Evolutionary conservation across 2,888 invertebrate genomes (phyloP).

Genomic region (Netelia fuscicornis): DNA sequence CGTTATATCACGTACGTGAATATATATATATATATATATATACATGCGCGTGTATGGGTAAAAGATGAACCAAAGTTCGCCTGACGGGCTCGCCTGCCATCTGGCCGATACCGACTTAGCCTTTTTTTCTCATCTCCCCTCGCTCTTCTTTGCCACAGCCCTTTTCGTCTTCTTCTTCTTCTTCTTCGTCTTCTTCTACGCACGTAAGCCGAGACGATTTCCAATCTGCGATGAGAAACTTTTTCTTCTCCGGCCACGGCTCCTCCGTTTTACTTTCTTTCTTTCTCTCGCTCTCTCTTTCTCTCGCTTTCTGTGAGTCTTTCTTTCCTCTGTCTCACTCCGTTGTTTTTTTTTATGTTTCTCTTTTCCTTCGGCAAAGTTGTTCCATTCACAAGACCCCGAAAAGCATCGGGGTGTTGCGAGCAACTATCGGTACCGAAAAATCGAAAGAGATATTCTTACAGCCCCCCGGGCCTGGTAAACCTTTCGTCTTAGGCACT

Average conservation of each 20-base stretch:
- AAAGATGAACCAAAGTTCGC: slow-evolving; percentile 56
- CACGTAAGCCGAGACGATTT: slow-evolving; percentile 57
- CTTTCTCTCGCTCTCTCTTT: slow-evolving; percentile 16
- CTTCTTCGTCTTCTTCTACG: slow-evolving; percentile 30
- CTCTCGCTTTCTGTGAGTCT: slow-evolving; percentile 2
- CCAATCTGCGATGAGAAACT: slow-evolving; percentile 62
- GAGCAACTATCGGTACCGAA: slow-evolving; percentile 42
- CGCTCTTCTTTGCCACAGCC: slow-evolving; percentile 37
- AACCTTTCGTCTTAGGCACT: slow-evolving; percentile 4
- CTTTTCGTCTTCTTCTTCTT: slow-evolving; percentile 45
- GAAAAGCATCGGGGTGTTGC: slow-evolving; percentile 39
- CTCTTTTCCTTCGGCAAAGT: slow-evolving; percentile 22
- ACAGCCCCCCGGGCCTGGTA: neutral
- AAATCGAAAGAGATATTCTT: slow-evolving; percentile 45
- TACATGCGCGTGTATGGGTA: slow-evolving; percentile 26
- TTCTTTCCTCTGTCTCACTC: slow-evolving; percentile 21
- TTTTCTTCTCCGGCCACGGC: slow-evolving; percentile 29
- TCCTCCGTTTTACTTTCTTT: slow-evolving; percentile 27
- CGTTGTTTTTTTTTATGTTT: slow-evolving; percentile 22
- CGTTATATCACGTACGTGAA: neutral
- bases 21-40: slow-evolving; percentile 34
- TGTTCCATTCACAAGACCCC: slow-evolving; percentile 54
- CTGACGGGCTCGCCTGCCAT: slow-evolving; percentile 65
- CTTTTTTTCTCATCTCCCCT: slow-evolving; percentile 45
- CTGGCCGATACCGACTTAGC: slow-evolving; percentile 64